Conservation (phyloP, 2,888 invertebrate species). For the Arctia plantaginis region DNA sequence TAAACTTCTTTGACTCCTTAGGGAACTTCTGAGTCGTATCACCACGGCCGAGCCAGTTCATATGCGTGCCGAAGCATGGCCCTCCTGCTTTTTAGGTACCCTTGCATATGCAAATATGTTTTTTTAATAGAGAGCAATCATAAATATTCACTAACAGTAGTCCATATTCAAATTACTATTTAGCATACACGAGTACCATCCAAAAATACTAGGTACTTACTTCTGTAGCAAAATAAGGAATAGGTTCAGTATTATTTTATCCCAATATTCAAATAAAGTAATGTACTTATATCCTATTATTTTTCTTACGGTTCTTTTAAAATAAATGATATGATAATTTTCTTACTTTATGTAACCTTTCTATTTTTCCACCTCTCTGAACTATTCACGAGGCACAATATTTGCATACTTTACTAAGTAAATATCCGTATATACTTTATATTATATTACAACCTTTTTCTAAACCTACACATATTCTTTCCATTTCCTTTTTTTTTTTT, state of each 20-base stretch:
- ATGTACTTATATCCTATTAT: neutral
- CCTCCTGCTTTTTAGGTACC: too few relatives aligned
- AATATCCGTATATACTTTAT: neutral
- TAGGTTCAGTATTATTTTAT: neutral
- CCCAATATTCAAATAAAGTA: neutral
- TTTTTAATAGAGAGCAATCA: too few relatives aligned
- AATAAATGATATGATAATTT: constrained; percentile 1
- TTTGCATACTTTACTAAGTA: constrained; percentile 5
- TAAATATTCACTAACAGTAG: too few relatives aligned
- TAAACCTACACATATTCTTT: neutral
- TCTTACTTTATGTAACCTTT: constrained; percentile 4
- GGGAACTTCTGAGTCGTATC: too few relatives aligned
- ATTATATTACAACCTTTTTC: neutral
- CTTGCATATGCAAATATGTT: too few relatives aligned
- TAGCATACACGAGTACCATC: neutral
- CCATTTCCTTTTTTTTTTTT: neutral
- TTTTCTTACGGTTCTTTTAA: constrained; percentile 1
- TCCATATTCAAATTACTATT: too few relatives aligned
- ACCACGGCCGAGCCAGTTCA: too few relatives aligned
- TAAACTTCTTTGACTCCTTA: too few relatives aligned
- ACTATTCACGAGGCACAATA: constrained; percentile 6
- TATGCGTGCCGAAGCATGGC: too few relatives aligned
- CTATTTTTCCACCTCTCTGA: constrained; percentile 10
- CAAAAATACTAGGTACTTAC: neutral
- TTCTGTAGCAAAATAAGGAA: neutral